Percentiles rank a stretch among this genome's conserved stretches.
These are phyloP conservation scores for Andrena minutula DNA, from an alignment of 2,888 invertebrate species.

Conservation along the genomic window DNA sequence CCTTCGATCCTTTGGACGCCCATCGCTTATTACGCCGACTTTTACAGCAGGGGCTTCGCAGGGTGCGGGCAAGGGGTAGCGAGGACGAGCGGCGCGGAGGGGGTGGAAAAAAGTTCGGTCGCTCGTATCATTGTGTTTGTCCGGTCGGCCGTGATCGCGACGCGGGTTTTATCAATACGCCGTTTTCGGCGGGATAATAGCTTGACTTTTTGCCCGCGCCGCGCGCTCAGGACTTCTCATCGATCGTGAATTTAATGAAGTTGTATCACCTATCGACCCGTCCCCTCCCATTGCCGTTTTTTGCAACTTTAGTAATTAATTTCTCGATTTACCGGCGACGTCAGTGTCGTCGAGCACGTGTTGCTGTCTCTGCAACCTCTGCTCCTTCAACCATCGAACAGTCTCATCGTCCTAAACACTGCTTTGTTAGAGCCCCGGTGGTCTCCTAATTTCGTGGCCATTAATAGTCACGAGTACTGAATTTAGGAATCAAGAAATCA, in stretches of 20 bases:
- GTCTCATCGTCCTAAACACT: neutral
- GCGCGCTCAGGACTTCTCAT: conserved; percentile 46
- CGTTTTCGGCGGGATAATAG: conserved; percentile 62
- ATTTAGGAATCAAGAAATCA: neutral
- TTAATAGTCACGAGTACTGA: neutral
- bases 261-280: conserved; percentile 54
- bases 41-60: conserved; percentile 53
- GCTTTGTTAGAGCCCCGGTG: neutral
- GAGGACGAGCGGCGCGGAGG: neutral
- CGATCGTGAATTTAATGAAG: conserved; percentile 61
- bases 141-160: conserved; percentile 56
- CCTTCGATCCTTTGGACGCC: conserved; percentile 59
- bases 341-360: conserved; percentile 33
- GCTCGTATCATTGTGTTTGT: conserved; percentile 58
- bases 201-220: conserved; percentile 53
- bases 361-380: conserved; percentile 3
- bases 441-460: no score
- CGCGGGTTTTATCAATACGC: conserved; percentile 62
- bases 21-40: conserved; percentile 68
- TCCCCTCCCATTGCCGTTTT: conserved; percentile 23
- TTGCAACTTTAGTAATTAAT: conserved; percentile 59
- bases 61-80: conserved; percentile 25
- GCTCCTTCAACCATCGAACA: neutral
- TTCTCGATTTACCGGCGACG: conserved; percentile 48
- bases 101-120: conserved; percentile 55